These are phyloP conservation scores for Hyla sarda DNA, from an alignment of 2,113 vertebrate genomes.

Conservation along the genomic window DNA sequence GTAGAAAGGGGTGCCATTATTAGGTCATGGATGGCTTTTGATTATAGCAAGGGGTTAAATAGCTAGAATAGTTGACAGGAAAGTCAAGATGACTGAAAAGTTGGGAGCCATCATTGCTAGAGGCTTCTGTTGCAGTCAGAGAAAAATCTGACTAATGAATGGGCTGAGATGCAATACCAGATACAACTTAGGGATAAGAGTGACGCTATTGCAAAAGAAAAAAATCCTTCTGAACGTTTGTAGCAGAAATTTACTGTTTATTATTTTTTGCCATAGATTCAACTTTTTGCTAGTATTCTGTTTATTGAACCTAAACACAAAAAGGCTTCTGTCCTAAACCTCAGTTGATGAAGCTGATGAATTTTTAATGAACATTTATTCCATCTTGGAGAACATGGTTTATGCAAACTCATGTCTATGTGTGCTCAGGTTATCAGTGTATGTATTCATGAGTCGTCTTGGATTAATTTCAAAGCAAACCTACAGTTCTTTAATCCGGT, in stretches of 20 bases:
- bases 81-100: no score
- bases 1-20: no score
- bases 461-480: constrained; percentile 33
- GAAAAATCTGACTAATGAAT: no score
- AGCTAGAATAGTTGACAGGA: no score
- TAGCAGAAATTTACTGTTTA: constrained; percentile 9
- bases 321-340: constrained; percentile 1
- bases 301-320: constrained; percentile 15
- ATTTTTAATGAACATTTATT: constrained; percentile 39
- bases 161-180: no score
- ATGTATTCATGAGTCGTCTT: constrained; percentile 17
- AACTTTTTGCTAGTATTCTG: not conserved
- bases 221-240: not conserved
- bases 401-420: constrained; percentile 22
- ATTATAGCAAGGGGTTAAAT: no score
- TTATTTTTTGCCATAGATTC: not conserved
- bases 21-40: no score
- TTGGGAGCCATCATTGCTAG: no score
- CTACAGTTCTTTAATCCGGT: constrained; percentile 27
- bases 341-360: not conserved
- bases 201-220: not conserved
- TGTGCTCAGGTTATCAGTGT: constrained; percentile 35
- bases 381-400: constrained; percentile 5
- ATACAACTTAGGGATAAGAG: not conserved
- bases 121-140: no score